Base-by-base conservation (phyloP, 2,113 vertebrate genomes). In the Paradisaea rubra region DNA sequence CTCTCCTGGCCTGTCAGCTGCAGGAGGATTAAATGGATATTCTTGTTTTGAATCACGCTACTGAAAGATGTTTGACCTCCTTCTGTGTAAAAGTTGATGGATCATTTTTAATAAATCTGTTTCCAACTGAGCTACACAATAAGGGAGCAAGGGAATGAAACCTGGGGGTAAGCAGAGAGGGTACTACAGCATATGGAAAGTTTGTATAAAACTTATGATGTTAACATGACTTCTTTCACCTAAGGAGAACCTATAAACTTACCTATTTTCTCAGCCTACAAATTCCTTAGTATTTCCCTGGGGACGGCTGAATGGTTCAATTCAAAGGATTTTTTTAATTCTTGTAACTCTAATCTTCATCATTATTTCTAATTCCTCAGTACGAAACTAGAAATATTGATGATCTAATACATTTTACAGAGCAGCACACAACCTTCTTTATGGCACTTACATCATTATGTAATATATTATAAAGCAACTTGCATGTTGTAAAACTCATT, bases 331-430 rank as follows among this genome's bases (percentile, higher is more conserved):
- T 96, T 97, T 97, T 98, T 97, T 82, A 97, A 98, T 98, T 97
- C 95, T 97, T 97, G 96, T 97, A 98, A 98, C 97, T 94, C 93
- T 97, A 98, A 97, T 98, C 95, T 97, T 97, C 94, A 97, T 97
- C 98, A 97, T 98, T 98, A 97, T 97, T 98, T 97, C 97, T 98
- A 98, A 98, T 97, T 97, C 96, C 94, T 97, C 96, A 94, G 95
- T 96, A 97, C 69, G 87, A 97, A 97, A 95, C 93, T 91, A 97
- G 95, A 97, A 98, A 97, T 97, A 97, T 97, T 96, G 97, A 97
- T 98, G 97, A 98, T 97, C 97, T 98, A 97, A 97, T 98, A 96
- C 91, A 1, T 97, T 98, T 98, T 97, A 98, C 61, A 93, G 95
- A 95, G 35, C 91, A 92, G 95, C 97, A 96, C 97, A 97, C 93